Percentiles rank a stretch among this genome's conserved stretches.
Evolutionary conservation across 1,140 invertebrate species (phyloP).

Genomic region (Brachionus manjavacas): DNA sequence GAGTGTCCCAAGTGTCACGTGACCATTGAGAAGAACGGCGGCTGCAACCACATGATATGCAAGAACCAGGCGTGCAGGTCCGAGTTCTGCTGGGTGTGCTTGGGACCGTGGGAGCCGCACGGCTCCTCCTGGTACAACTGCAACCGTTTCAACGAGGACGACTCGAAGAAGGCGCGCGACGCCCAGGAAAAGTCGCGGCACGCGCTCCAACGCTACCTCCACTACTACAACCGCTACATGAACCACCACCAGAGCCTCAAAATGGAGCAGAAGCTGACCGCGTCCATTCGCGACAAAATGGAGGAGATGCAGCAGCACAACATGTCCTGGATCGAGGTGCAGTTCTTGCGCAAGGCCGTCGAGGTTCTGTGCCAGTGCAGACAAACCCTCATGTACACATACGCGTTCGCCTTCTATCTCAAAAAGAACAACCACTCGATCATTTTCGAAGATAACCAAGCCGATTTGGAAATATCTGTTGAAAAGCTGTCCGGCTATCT

Average conservation of each 20-base stretch:
- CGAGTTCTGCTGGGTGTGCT: constrained; percentile 98
- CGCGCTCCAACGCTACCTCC: constrained; percentile 84
- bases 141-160: constrained; percentile 93
- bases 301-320: constrained; percentile 99
- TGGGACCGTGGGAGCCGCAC: constrained; percentile 96
- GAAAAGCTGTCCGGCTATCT: constrained; percentile 94
- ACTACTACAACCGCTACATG: constrained; percentile 98
- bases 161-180: constrained; percentile 88
- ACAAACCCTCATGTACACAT: constrained; percentile 97
- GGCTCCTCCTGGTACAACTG: constrained; percentile 98
- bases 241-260: constrained; percentile 98
- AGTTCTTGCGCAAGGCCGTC: constrained; percentile 93
- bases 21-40: constrained; percentile 79
- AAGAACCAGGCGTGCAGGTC: constrained; percentile 96
- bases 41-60: constrained; percentile 99
- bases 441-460: constrained; percentile 98
- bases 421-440: constrained; percentile 96
- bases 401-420: constrained; percentile 97
- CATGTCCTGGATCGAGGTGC: constrained; percentile 99
- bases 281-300: constrained; percentile 86
- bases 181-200: constrained; percentile 88
- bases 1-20: constrained; percentile 98
- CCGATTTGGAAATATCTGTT: constrained; percentile 90
- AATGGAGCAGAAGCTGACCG: constrained; percentile 80
- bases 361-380: constrained; percentile 94